Evolutionary conservation across 2,888 invertebrate species (phyloP).

Genomic region (Bursaphelenchus okinawaensis): DNA sequence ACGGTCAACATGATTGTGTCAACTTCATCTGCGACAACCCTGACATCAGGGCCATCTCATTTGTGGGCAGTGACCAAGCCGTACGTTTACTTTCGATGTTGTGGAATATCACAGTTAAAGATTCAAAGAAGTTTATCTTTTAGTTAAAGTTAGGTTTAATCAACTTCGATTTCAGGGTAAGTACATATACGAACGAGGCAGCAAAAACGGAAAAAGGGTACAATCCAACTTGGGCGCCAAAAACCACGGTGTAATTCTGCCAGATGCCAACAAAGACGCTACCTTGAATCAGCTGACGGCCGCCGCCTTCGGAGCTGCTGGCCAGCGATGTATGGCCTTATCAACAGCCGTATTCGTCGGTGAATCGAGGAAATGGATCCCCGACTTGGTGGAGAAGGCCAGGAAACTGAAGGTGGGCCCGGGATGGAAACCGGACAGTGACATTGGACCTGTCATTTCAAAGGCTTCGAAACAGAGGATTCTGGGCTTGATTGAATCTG

Average conservation of each 20-base stretch:
- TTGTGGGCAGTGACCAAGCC: constrained; percentile 93
- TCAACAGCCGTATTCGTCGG: constrained; percentile 83
- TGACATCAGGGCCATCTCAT: constrained; percentile 90
- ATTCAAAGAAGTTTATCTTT: neutral
- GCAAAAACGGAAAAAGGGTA: constrained; percentile 84
- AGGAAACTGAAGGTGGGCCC: constrained; percentile 83
- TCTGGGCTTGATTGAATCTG: constrained; percentile 43
- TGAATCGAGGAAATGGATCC: constrained; percentile 85
- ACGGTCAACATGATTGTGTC: constrained; percentile 86
- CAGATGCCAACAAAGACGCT: constrained; percentile 94
- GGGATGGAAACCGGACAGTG: constrained; percentile 66
- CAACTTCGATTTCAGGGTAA: constrained; percentile 66
- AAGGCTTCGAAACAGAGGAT: constrained; percentile 79
- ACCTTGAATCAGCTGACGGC: constrained; percentile 81
- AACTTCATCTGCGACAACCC: constrained; percentile 96
- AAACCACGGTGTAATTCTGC: constrained; percentile 92
- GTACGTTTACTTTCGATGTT: too few relatives aligned
- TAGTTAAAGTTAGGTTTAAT: neutral
- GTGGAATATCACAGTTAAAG: too few relatives aligned
- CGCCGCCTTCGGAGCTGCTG: constrained; percentile 97
- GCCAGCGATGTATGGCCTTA: constrained; percentile 97
- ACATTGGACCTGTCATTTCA: constrained; percentile 81
- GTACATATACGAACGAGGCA: constrained; percentile 87
- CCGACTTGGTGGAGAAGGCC: constrained; percentile 71
- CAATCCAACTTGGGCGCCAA: constrained; percentile 98